Evolutionary conservation across 2,888 invertebrate genomes (phyloP), one percentile per base, ranked within the genome.

Genomic region (Drosophila emarginata): DNA sequence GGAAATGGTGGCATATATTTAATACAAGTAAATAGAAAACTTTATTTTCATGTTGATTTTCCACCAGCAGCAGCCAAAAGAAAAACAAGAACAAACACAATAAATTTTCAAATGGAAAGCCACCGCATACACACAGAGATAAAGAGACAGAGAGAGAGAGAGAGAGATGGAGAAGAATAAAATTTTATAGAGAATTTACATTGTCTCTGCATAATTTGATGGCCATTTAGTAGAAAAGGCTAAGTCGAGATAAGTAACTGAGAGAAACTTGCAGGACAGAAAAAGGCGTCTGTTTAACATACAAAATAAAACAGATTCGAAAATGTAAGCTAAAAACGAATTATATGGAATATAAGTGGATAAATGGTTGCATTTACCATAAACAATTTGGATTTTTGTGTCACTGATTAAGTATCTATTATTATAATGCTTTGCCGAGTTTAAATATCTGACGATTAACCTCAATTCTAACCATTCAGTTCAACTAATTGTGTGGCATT

Each of bases 1-100:
- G 4, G 21, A 45, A 45, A 45, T 45, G 45, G 3, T 21, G 45
- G 45, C 11, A 45, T 18, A 45, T 45, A 45, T 45, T 21, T 18
- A 45, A 45, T 45, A 45, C 12, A 45, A 45, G 18, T 61, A 61
- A 61, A 61, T 61, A 52, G 32, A 36, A 61, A 61, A 61, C 51
- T 61, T 61, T 61, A 61, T 21, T 36, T 18, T 9, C 32, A 18
- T 51, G 37, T 45, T 45, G 45, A 45, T 45, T 45, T 45, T 18
- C 21, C 36, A 37, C 18, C n/a, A 32, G 36, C 61, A 40, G 18
- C 21, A 18, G 7, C 18, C 12, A 14, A 21, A 57, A 28, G 45
- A 21, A 45, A 45, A 45, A 45, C 45, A 32, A 57, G n/a, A 37
- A 37, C 37, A 57, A 26, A 32, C n/a, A 26, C 53, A 53, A 45